These are phyloP conservation scores for Drosophila pegasa DNA, from an alignment of 2,888 invertebrate species.

Conservation along the genomic window DNA sequence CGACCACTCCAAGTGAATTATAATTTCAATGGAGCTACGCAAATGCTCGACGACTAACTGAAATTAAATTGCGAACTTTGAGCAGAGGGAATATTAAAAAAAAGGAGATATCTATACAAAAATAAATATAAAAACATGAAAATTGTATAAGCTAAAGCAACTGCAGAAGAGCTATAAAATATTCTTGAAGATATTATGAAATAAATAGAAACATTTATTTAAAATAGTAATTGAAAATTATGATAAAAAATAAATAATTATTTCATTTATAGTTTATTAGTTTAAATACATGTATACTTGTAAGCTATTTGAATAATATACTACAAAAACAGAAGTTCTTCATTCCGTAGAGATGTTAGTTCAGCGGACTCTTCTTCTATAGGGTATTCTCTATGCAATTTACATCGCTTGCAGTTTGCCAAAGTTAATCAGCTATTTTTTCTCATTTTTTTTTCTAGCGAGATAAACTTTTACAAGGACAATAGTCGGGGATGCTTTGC, in stretches of 20 bases:
- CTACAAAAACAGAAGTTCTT: too few relatives aligned
- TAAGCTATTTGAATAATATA: too few relatives aligned
- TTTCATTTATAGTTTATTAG: too few relatives aligned
- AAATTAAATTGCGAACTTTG: slow-evolving; percentile 35
- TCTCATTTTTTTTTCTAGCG: neutral
- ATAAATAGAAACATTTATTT: neutral
- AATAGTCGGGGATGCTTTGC: neutral
- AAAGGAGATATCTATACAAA: neutral
- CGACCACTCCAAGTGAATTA: slow-evolving; percentile 48
- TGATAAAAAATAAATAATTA: too few relatives aligned
- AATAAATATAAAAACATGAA: neutral
- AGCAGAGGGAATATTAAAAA: slow-evolving; percentile 6
- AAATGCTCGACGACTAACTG: slow-evolving; percentile 38
- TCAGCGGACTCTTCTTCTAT: neutral
- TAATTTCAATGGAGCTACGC: slow-evolving; percentile 52
- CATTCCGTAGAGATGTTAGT: too few relatives aligned
- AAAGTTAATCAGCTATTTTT: slow-evolving; percentile 54
- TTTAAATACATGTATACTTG: too few relatives aligned
- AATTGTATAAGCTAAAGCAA: neutral
- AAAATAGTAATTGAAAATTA: too few relatives aligned
- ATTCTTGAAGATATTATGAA: neutral
- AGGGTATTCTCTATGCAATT: slow-evolving; percentile 23
- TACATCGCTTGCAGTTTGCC: slow-evolving; percentile 34
- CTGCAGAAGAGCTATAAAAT: neutral
- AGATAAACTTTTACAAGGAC: slow-evolving; percentile 55